These are phyloP conservation scores for Gryon sp. DNA, from an alignment of 1,140 invertebrate species.

Conservation along the genomic window DNA sequence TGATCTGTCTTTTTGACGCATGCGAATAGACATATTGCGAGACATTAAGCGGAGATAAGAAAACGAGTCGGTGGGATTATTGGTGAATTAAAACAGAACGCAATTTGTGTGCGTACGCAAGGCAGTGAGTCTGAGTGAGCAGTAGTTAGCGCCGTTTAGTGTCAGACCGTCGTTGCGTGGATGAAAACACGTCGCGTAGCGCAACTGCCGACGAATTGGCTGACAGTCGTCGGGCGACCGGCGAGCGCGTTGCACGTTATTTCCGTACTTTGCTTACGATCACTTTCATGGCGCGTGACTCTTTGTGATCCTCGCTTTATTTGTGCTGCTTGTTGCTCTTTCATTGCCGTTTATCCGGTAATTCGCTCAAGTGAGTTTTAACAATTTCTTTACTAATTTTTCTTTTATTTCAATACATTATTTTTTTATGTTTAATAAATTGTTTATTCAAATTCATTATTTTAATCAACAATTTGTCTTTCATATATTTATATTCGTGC, in stretches of 20 bases:
- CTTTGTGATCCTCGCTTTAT: slow-evolving; percentile 14
- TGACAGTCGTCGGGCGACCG: slow-evolving; percentile 57
- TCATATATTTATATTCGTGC: no score
- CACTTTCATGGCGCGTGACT: slow-evolving; percentile 32
- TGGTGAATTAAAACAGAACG: slow-evolving; percentile 40
- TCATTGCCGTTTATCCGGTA: background rate
- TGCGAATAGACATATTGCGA: no score
- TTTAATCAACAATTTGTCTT: no score
- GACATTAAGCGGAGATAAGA: slow-evolving; percentile 14
- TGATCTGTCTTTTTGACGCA: no score
- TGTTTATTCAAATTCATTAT: no score
- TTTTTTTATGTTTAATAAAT: no score
- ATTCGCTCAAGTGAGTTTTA: slow-evolving; percentile 14
- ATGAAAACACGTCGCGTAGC: slow-evolving; percentile 28
- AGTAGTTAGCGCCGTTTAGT: slow-evolving; percentile 58
- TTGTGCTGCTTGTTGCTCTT: slow-evolving; percentile 6
- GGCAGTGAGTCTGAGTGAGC: slow-evolving; percentile 8
- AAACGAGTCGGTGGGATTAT: slow-evolving; percentile 14
- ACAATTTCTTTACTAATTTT: no score
- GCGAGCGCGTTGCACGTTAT: slow-evolving; percentile 48
- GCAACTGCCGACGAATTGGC: slow-evolving; percentile 13
- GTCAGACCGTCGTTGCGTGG: slow-evolving; percentile 48
- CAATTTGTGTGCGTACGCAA: slow-evolving; percentile 36
- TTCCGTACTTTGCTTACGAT: slow-evolving; percentile 7
- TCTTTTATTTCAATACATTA: no score